Base-by-base conservation (phyloP, 2,797 vertebrate species). In the Lithobates pipiens region DNA sequence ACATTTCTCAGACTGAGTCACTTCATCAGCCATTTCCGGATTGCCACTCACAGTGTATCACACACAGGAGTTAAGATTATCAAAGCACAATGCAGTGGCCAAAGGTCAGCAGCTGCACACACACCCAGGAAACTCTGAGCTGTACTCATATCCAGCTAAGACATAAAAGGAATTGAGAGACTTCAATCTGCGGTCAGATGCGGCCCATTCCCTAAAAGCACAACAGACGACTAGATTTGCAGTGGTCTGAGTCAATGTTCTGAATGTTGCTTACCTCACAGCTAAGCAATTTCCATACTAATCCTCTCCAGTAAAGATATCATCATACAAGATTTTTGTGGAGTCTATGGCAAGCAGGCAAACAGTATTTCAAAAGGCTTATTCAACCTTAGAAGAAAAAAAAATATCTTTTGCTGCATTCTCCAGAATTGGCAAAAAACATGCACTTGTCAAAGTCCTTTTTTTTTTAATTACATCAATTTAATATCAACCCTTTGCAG, bases 61-160 rank as follows among this genome's bases (percentile, higher is more conserved):
- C 75, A 80, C 13, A 79, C 69, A 57, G 1, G 36, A 25, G 36
- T 44, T 16, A 27, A 3, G 10, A 29, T 5, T 72, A 3, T 29
- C 50, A 23, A 79, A 34, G 39, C 25, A 63, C 16, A 63, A 13
- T 25, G 50, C 36, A 44, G 32, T 9, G 76, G 50, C 29, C 21
- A 69, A 85, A 63, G 73, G 54, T 61, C 67, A 36, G 79, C 67
- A 77, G 29, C 67, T 72, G 68, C 67, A 39, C 44, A n/a, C 74
- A 86, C 78, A 86, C 79, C 84, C 78, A 86, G 50, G 72, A 73
- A 82, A 82, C 10, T 42, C 73, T n/a, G 9, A 18, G 32, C 68
- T 57, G 6, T 18, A n/a, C 32, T 36, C 36, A 44, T 23, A 67
- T 82, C 77, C 25, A 36, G 11, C 29, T 76, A n/a, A 85, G 61